Base-by-base conservation (phyloP, 2,113 vertebrate species). In the Hippocampus mohnikei region DNA sequence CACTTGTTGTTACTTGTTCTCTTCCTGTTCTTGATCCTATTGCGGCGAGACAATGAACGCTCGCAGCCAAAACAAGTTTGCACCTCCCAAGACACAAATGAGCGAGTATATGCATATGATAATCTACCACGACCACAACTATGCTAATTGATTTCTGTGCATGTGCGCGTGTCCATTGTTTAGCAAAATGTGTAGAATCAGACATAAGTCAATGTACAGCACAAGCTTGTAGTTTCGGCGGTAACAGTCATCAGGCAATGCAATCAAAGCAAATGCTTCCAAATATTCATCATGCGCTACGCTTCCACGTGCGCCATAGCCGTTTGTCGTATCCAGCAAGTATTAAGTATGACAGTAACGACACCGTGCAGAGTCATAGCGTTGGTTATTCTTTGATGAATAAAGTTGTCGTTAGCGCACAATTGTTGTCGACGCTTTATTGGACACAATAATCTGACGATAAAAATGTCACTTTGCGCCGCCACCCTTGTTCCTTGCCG, bases 11-110 rank as follows among this genome's bases (percentile, higher is more conserved):
- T 84, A 55, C 46, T 33, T 76, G 85, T 89, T 84, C 80, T 81
- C 72, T 71, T 71, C 77, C 83, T 86, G 72, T 73, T 73, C 50
- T 77, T 91, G 90, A 90, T 91, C 92, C 83, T 80, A 88, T 90
- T 90, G 82, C 66, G 71, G 72, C 67, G 62, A 86, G 82, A 78
- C 78, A 79, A 85, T 85, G 72, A 79, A 71, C 53, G 29, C 80
- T 23, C n/a, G 37, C 71, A 84, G 86, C 87, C 88, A 92, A 42
- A 89, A 79, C 88, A 88, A 87, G 84, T 89, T 87, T 88, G 82
- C 77, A 74, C 85, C 86, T 83, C 75, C 72, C 61, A 27, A 37
- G 63, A 66, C 86, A 89, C 82, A 89, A 91, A 86, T 70, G 62
- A 68, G 66, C 25, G 58, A 76, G n/a, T 27, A 25, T 12, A 81